A percentile compares a stretch with the other conserved stretches of the same genome.
These are phyloP conservation scores for Papilio polytes DNA, from an alignment of 1,140 invertebrate species.

Conservation along the genomic window DNA sequence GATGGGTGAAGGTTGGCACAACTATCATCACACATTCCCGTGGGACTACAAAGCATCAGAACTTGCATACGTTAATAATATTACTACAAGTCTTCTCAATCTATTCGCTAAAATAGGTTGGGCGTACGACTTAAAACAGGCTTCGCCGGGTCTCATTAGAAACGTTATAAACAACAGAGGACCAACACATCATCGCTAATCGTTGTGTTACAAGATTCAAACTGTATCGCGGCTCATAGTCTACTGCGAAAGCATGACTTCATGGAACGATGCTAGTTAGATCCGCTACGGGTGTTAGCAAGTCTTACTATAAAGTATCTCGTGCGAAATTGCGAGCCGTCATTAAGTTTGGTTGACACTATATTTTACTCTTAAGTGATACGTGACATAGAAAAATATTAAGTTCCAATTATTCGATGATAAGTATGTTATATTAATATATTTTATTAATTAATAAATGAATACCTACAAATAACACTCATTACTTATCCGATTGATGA, in stretches of 20 bases:
- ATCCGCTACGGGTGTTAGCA: not conserved
- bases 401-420: not conserved
- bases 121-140: conserved; percentile 91
- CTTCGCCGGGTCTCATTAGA: conserved; percentile 84
- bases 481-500: not conserved
- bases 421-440: not conserved
- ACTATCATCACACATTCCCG: conserved; percentile 96
- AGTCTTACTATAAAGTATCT: not conserved
- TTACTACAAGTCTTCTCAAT: conserved; percentile 88
- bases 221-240: not conserved
- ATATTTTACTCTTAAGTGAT: not conserved
- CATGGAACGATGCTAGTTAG: too few relatives aligned
- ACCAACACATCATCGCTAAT: conserved; percentile 11
- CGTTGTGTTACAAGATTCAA: not conserved
- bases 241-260: too few relatives aligned
- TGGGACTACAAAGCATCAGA: conserved; percentile 93
- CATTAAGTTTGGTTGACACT: not conserved
- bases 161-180: conserved; percentile 26
- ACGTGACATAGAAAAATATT: not conserved
- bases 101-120: conserved; percentile 89
- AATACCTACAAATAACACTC: not conserved
- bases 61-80: conserved; percentile 83
- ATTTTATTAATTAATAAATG: not conserved
- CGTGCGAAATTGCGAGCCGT: not conserved
- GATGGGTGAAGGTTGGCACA: conserved; percentile 92